Evolutionary conservation across 2,888 invertebrate species (phyloP).

Genomic region (Metacarcinus magister): DNA sequence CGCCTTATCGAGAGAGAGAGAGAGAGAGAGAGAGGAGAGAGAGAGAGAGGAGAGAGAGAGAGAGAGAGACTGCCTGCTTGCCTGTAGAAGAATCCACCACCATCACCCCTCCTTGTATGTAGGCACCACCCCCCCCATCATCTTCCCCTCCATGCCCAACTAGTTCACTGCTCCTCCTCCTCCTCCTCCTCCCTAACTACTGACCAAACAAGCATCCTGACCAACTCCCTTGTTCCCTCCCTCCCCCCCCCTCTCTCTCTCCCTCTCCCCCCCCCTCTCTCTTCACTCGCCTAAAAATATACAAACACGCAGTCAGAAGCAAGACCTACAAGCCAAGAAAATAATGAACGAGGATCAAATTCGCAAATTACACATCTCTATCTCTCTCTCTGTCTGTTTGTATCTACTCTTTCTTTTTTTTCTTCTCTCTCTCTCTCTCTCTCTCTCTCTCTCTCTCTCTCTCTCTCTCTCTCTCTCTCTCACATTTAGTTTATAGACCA

Average conservation of each 20-base stretch:
- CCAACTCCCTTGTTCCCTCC: background rate
- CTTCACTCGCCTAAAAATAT: background rate
- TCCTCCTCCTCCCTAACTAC: background rate
- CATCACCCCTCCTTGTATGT: background rate
- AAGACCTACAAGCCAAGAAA: constrained; percentile 1
- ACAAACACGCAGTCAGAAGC: constrained; percentile 21
- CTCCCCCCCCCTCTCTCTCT: background rate
- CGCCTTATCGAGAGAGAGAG: background rate
- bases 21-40: constrained; percentile 36
- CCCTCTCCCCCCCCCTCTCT: background rate
- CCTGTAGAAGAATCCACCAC: background rate
- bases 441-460: background rate
- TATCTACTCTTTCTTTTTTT: too few species aligned
- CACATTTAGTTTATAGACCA: background rate
- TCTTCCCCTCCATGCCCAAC: background rate
- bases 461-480: background rate
- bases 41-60: background rate
- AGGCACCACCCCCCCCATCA: background rate
- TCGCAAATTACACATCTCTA: background rate
- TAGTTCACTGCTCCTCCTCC: background rate
- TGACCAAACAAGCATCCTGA: background rate
- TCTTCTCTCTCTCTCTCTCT: constrained; percentile 23
- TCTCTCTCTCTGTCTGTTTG: background rate
- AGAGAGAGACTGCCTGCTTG: background rate
- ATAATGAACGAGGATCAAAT: background rate